Evolutionary conservation across 1,140 invertebrate species (phyloP), one percentile per base, ranked within the genome.

Genomic region (Mercenaria mercenaria): DNA sequence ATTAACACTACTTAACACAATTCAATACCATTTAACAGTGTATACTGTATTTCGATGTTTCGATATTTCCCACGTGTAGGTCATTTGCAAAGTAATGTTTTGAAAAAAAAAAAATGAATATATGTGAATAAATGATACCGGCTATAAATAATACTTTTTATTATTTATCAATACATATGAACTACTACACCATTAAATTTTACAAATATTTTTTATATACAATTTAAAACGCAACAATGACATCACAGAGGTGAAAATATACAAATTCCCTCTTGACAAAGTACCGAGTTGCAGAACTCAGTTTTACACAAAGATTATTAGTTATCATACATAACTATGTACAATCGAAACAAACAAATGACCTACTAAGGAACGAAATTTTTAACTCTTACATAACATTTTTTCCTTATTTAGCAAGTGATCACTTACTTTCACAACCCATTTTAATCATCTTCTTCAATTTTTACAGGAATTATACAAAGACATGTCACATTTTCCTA

Each of bases 321-420:
- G n/a, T 15, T 43, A 41, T 76, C 29, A 76, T 43, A 26, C 43
- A 76, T 20, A 13, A 41, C 37, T 61, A 81, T 61, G 39, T 81
- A 81, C 79, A 81, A 52, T 59, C 79, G 79, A 81, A 81, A 81
- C 26, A 43, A 8, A n/a, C 56, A 81, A 81, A 81, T 81, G 79
- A 81, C 47, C 52, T 61, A 64, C 79, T 26, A 81, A 81, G 79
- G 79, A 80, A 64, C 79, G 56, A 81, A 81, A 81, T 37, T 23
- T 43, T 64, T 81, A 80, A 20, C 20, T n/a, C 29, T 37, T 61
- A 59, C 3, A 52, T 29, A 64, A n/a, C n/a, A n/a, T n/a, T n/a
- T n/a, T n/a, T n/a, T n/a, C n/a, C 20, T 34, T 59, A 15, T 1
- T 29, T 6, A 15, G 20, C 50, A 37, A n/a, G 50, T n/a, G 23